These are phyloP conservation scores for Nothocercus nigrocapillus DNA, from an alignment of 2,113 vertebrate species.

Conservation along the genomic window DNA sequence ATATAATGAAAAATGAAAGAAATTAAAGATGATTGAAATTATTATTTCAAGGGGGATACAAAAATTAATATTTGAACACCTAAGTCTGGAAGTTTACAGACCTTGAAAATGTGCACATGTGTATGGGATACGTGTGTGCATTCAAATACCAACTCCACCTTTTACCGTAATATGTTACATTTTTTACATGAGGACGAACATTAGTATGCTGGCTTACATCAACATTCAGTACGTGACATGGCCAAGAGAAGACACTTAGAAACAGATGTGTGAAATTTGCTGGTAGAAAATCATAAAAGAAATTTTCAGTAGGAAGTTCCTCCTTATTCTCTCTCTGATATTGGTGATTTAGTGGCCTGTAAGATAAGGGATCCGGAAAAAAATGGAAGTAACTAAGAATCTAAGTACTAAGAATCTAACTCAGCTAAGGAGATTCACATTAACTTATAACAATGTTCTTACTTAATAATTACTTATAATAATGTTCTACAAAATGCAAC, in stretches of 20 bases:
- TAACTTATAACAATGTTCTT: background rate
- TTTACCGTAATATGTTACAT: accelerated
- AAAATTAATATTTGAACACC: background rate
- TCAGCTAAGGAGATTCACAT: background rate
- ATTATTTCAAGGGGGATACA: background rate
- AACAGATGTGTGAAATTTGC: background rate
- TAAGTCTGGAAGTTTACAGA: background rate
- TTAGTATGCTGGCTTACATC: background rate
- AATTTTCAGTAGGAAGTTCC: background rate
- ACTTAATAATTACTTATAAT: background rate
- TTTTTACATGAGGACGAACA: background rate
- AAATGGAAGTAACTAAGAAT: background rate
- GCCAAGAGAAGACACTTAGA: background rate
- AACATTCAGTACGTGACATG: background rate
- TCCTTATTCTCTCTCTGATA: background rate
- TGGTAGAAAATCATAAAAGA: background rate
- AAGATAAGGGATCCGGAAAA: background rate
- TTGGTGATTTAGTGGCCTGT: background rate
- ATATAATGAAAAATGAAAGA: background rate
- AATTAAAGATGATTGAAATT: background rate
- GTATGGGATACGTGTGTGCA: too few species aligned
- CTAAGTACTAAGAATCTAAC: background rate
- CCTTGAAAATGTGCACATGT: accelerated
- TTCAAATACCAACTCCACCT: background rate
- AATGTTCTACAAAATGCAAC: background rate